phyloP scores from a whole-genome alignment of 2,113 vertebrate genomes.

The Rhinolophus sinicus region DNA sequence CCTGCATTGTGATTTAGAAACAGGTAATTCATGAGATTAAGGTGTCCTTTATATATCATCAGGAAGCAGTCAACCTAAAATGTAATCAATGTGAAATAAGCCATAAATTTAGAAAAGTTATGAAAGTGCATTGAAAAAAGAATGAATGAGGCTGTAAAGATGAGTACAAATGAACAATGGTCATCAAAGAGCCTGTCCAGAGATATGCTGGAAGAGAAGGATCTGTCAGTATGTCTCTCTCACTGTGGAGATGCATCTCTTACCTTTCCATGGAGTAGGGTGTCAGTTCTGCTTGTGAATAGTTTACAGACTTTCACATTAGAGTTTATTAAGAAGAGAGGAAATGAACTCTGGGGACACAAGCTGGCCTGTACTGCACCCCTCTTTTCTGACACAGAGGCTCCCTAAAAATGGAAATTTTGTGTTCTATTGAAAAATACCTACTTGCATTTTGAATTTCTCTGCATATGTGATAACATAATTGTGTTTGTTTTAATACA shows the following conservation, averaged over 20 bases:
- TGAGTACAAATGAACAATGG: not conserved
- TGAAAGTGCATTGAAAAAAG: conserved; percentile 8
- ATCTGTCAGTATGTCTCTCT: not conserved
- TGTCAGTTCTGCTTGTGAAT: not conserved
- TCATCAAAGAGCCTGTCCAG: not conserved
- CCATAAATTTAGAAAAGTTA: conserved; percentile 69
- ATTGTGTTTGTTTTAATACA: not conserved
- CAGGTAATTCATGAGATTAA: conserved; percentile 62
- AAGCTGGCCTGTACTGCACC: not conserved
- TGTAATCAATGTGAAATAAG: conserved; percentile 69
- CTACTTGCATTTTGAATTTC: not conserved
- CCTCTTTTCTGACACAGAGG: not conserved
- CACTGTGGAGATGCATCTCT: not conserved
- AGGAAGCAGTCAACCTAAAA: conserved; percentile 71
- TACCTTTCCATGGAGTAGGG: not conserved
- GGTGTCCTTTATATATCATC: conserved; percentile 53
- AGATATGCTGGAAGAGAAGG: not conserved
- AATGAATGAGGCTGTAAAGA: conserved; percentile 30
- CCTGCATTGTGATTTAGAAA: conserved; percentile 46
- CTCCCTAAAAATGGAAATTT: not conserved
- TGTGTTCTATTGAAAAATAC: not conserved
- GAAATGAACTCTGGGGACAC: not conserved
- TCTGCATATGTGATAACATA: not conserved
- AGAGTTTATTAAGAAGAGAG: not conserved
- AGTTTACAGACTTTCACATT: not conserved